Evolutionary conservation across 2,888 invertebrate species (phyloP).

Genomic region (Zhuqinia jingwanae): DNA sequence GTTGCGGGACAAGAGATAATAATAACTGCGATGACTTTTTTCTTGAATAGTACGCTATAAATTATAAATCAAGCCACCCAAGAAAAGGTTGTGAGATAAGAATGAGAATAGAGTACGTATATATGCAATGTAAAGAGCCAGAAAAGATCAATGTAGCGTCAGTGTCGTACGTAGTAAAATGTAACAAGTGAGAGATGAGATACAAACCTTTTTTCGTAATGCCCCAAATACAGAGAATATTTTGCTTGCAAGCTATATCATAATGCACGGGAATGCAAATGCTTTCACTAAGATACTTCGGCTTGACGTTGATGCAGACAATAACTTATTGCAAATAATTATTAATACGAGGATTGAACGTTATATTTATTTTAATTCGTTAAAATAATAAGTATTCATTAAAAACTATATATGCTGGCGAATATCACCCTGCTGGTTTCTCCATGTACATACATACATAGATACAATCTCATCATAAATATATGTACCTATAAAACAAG

Average conservation of each 20-base stretch:
- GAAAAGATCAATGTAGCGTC: background rate
- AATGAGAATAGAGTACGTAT: background rate
- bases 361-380: no score
- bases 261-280: no score
- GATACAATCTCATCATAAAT: no score
- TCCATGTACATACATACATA: background rate
- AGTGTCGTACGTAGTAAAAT: no score
- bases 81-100: conserved; percentile 33
- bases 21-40: conserved; percentile 4
- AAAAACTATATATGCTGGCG: background rate
- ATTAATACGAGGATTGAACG: no score
- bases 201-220: conserved; percentile 35
- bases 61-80: conserved; percentile 54
- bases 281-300: no score
- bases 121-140: conserved; percentile 6
- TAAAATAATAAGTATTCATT: background rate
- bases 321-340: no score
- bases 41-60: background rate
- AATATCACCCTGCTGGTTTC: background rate
- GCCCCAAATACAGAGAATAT: conserved; percentile 47
- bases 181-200: background rate
- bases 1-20: background rate
- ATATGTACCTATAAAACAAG: no score
- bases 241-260: no score
- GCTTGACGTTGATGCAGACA: no score